Evolutionary conservation across 1,140 invertebrate species (phyloP), one percentile per base, ranked within the genome.

Genomic region (Megalopta genalis): DNA sequence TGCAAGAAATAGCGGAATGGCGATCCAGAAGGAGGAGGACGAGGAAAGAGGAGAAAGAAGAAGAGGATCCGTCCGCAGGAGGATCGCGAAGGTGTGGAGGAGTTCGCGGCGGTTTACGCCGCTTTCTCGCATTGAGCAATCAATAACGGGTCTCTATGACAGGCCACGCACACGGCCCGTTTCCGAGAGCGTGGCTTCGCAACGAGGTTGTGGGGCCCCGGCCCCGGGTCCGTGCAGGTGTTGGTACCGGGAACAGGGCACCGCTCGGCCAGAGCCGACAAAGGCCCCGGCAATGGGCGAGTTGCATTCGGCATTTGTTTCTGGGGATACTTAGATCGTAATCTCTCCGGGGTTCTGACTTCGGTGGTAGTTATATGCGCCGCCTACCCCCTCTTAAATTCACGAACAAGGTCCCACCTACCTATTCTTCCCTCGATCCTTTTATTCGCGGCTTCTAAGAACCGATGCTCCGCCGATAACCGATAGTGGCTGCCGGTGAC

Each of bases 301-400:
- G 87, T 87, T 90, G 90, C 88, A 90, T 91, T 91, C 86, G 88
- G 90, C 91, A 92, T 92, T 93, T 92, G 91, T 93, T 93, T 90
- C 88, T 87, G 83, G 85, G 81, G 89, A 92, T 92, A 91, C 90
- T 91, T 89, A 88, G 92, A 93, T 93, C 88, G 90, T 88, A 91
- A 93, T 93, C 91, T 92, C 79, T 73, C 85, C 77, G 74, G 60
- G 71, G 83, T 89, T 87, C 83, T 79, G 84, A 83, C 84, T 87
- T 86, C 82, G 82, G 80, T 87, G 70, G 80, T 87, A 79, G 83
- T 88, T 86, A 77, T 84, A 83, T 84, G 62, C 77, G 27, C 57
- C 57, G 63, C 59, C 57, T 72, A 77, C 57, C 88, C 86, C 77
- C 68, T 82, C 89, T 89, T 88, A 86, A 88, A 90, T 90, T 79